Base-by-base conservation (phyloP, 1,140 invertebrate genomes). In the Tetramorium simillimum region DNA sequence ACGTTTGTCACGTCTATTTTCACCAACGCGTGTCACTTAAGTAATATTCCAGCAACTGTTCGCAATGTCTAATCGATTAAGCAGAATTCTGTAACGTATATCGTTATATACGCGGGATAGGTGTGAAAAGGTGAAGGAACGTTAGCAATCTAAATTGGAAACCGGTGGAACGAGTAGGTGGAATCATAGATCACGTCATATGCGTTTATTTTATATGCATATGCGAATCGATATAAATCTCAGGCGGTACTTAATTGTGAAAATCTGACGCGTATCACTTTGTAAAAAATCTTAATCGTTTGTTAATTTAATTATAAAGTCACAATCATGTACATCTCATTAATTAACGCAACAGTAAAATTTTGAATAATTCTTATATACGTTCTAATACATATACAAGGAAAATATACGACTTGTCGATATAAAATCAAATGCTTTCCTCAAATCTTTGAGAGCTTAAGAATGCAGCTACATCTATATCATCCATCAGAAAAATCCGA, bases 51-150 rank as follows among this genome's bases (percentile, higher is more conserved):
- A 24, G 80, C 67, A 73, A 73, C 80, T 75, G 69, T 75, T 75
- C 46, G 46, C 56, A 43, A 75, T 75, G 53, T 60, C 69, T 60
- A 75, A 84, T 60, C 69, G 56, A 84, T 84, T 84, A 49, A 73
- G 24, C 40, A 69, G 69, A 75, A 84, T 82, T 82, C 53, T 60
- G 80, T 75, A 84, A 84, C 62, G n/a, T 72, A 60, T 84, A 49
- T 62, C 69, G 40, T 84, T 84, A 49, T 49, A 21, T 46, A 60
- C 6, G 43, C 69, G 51, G n/a, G n/a, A 73, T 82, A 84, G 70
- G 69, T 84, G 80, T 53, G 53, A 84, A 84, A 84, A 84, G 56
- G 53, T 84, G 69, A 84, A 84, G 6, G 80, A 84, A 84, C 69
- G 53, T 33, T 67, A 9, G 80, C 69, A 49, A 75, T 84, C 80